phyloP scores from a whole-genome alignment of 2,888 invertebrate species.

The Micropterix aruncella region DNA sequence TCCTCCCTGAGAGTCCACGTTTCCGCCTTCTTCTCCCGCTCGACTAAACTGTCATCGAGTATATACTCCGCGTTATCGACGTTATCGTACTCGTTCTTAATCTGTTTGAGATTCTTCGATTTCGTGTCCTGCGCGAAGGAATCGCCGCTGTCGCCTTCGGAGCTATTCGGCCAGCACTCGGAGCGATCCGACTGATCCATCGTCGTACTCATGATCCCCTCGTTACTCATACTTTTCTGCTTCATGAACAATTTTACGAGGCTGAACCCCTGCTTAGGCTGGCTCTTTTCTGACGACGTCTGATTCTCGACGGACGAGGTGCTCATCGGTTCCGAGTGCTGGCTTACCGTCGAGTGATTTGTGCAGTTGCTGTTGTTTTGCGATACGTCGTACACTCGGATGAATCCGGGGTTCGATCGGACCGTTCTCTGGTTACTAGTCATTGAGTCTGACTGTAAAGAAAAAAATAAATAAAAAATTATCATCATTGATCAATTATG shows the following conservation, averaged over 20 bases:
- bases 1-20: too few species aligned
- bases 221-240: slow-evolving; percentile 72
- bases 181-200: slow-evolving; percentile 61
- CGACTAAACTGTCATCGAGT: slow-evolving; percentile 28
- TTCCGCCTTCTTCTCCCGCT: slow-evolving; percentile 25
- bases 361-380: slow-evolving; percentile 23
- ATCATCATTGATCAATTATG: background rate
- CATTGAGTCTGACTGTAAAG: slow-evolving; percentile 35
- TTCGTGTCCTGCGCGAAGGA: slow-evolving; percentile 32
- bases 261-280: slow-evolving; percentile 60
- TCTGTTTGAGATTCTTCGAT: slow-evolving; percentile 12
- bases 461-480: slow-evolving; percentile 9
- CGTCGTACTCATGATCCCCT: slow-evolving; percentile 55
- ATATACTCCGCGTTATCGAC: slow-evolving; percentile 14
- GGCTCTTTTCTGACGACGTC: slow-evolving; percentile 33
- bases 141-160: slow-evolving; percentile 46
- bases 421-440: slow-evolving; percentile 31
- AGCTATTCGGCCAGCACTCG: slow-evolving; percentile 63
- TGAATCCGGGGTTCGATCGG: slow-evolving; percentile 26
- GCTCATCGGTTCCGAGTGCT: slow-evolving; percentile 38
- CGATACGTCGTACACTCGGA: slow-evolving; percentile 36
- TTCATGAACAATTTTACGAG: slow-evolving; percentile 81
- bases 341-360: slow-evolving; percentile 26
- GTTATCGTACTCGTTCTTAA: slow-evolving; percentile 13
- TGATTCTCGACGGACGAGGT: slow-evolving; percentile 38